Evolutionary conservation across 2,888 invertebrate genomes (phyloP).

Genomic region (Heterodera filipjevi): DNA sequence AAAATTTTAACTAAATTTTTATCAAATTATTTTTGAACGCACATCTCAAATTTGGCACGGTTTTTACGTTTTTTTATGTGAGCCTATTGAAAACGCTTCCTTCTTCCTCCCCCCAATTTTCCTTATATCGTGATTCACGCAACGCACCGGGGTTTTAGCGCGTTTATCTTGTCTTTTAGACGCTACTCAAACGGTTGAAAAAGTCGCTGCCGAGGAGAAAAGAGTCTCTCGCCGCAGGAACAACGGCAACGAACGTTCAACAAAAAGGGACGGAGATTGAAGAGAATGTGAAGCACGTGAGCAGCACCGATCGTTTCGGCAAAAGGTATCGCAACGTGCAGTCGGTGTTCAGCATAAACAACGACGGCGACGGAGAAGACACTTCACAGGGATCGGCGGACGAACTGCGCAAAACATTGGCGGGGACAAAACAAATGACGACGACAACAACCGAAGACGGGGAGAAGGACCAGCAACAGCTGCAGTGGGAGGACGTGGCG

Average conservation of each 20-base stretch:
- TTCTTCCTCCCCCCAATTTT: constrained; percentile 20
- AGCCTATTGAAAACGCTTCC: not conserved
- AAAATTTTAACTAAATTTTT: no score
- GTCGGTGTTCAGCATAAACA: constrained; percentile 45
- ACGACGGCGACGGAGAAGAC: constrained; percentile 41
- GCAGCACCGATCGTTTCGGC: constrained; percentile 80
- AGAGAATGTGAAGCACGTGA: constrained; percentile 73
- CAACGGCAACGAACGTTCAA: constrained; percentile 57
- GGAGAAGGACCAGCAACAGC: constrained; percentile 29
- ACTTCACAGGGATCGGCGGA: constrained; percentile 36
- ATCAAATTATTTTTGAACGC: no score
- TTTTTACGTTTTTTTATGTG: no score
- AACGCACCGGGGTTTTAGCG: no score
- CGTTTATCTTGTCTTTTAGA: no score
- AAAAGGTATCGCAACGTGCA: constrained; percentile 66
- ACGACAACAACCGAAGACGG: no score
- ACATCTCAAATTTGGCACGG: no score
- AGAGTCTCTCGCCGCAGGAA: constrained; percentile 73
- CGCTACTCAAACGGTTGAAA: constrained; percentile 47
- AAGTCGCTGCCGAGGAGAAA: constrained; percentile 67
- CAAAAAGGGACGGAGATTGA: not conserved
- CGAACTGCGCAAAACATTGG: constrained; percentile 36
- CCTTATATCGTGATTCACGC: no score
- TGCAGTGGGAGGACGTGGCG: constrained; percentile 66
- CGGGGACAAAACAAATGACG: constrained; percentile 10